Percentiles rank a stretch among this genome's conserved stretches.
Evolutionary conservation across 2,888 invertebrate genomes (phyloP).

Genomic region (Monopis laevigella): DNA sequence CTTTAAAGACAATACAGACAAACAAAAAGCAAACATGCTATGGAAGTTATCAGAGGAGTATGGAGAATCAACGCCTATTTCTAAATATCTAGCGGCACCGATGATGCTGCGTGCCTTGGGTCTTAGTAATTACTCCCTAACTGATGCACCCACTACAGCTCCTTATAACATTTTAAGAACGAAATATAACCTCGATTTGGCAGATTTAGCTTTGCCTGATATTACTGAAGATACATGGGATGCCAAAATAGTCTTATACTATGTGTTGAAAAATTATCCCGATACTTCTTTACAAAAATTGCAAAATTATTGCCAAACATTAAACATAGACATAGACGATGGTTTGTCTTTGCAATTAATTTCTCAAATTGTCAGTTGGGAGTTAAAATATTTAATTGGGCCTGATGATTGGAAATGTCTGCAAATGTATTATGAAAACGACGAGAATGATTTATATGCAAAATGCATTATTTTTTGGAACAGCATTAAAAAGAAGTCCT

Average conservation of each 20-base stretch:
- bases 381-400: constrained; percentile 43
- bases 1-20: background rate
- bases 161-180: constrained; percentile 48
- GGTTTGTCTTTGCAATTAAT: constrained; percentile 50
- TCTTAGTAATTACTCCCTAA: constrained; percentile 32
- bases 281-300: constrained; percentile 37
- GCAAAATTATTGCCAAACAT: constrained; percentile 40
- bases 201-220: constrained; percentile 49
- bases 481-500: constrained; percentile 47
- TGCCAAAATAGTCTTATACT: constrained; percentile 52
- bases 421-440: constrained; percentile 35
- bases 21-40: constrained; percentile 4
- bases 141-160: constrained; percentile 36
- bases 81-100: constrained; percentile 35
- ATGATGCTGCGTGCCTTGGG: constrained; percentile 37
- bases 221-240: constrained; percentile 57
- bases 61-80: constrained; percentile 35
- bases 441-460: constrained; percentile 32
- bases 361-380: constrained; percentile 47
- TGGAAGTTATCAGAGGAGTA: constrained; percentile 38
- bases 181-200: constrained; percentile 52
- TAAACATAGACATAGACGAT: constrained; percentile 45
- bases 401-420: constrained; percentile 38
- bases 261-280: constrained; percentile 45
- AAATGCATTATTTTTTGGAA: constrained; percentile 48